Base-by-base conservation (phyloP, 2,113 vertebrate species). In the Phalacrocorax brasilianus region DNA sequence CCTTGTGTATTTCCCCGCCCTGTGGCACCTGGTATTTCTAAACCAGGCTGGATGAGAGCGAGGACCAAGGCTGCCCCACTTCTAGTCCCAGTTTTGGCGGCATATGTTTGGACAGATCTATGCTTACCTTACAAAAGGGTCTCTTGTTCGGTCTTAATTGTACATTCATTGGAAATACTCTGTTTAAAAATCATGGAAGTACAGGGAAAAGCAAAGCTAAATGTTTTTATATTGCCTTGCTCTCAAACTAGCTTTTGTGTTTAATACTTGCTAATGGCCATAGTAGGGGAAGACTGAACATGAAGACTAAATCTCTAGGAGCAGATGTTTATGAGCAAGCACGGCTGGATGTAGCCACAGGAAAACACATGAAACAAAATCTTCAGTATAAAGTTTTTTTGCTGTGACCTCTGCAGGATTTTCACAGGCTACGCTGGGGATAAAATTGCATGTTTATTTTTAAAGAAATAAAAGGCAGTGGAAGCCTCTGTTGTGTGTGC, bases 51-150 rank as follows among this genome's bases (percentile, higher is more conserved):
- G 7, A 17, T 1, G 9, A 53, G 16, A 21, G 21, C 20, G 44
- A 62, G 50, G 65, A 28, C 2, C 16, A 27, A 47, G 47, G 19
- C 33, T 66, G 40, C 12, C 26, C 30, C 27, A 18, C 13, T 26
- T 59, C 27, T 6, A 26, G 18, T 50, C 62, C 9, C 30, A 17
- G 28, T 14, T 18, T 52, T 38, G 53, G 6, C 3, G 24, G 6
- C 14, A 2, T 13, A 1, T 9, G 1, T 49, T 62, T 52, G 63
- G 20, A 14, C 26, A n/a, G 23, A 15, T 4, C 32, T 0, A 38
- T 1, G 2, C 26, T 18, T 53, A 11, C 32, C 20, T 52, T 53
- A 53, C 6, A 20, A 17, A 56, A 77, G 3, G 2, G 3, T 63
- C 42, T 89, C 23, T 45, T 50, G 17, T 7, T 73, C n/a, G 10